A percentile compares a stretch with the other conserved stretches of the same genome.
These are phyloP conservation scores for Tolypeutes matacus DNA, from an alignment of 2,797 vertebrate genomes.

Conservation along the genomic window DNA sequence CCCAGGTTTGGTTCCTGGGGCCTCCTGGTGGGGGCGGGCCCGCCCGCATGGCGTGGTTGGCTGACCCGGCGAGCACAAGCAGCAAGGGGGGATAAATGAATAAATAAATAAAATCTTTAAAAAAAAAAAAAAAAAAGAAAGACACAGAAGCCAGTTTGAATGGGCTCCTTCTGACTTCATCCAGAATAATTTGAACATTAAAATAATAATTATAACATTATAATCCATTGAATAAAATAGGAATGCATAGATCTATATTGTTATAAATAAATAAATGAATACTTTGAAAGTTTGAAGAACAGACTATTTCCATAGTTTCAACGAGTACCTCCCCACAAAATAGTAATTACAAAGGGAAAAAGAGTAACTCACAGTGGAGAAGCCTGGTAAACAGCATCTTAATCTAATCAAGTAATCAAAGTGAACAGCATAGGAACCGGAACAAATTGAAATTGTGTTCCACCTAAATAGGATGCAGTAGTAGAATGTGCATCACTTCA, in stretches of 20 bases:
- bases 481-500: background rate
- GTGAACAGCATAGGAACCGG: background rate
- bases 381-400: background rate
- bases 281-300: background rate
- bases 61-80: too few relatives aligned
- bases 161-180: background rate
- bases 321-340: background rate
- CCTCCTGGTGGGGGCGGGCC: too few relatives aligned
- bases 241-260: background rate
- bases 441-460: background rate
- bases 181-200: background rate
- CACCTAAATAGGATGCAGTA: rapidly evolving
- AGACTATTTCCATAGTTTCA: background rate
- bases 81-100: too few relatives aligned
- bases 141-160: background rate
- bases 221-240: background rate
- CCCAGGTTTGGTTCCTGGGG: too few relatives aligned
- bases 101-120: too few relatives aligned
- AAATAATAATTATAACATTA: background rate
- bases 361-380: background rate
- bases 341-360: background rate
- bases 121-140: too few relatives aligned
- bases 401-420: background rate
- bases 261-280: background rate
- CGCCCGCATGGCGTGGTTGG: too few relatives aligned